Evolutionary conservation across 2,797 vertebrate genomes (phyloP).

Genomic region (Gymnothorax javanicus): DNA sequence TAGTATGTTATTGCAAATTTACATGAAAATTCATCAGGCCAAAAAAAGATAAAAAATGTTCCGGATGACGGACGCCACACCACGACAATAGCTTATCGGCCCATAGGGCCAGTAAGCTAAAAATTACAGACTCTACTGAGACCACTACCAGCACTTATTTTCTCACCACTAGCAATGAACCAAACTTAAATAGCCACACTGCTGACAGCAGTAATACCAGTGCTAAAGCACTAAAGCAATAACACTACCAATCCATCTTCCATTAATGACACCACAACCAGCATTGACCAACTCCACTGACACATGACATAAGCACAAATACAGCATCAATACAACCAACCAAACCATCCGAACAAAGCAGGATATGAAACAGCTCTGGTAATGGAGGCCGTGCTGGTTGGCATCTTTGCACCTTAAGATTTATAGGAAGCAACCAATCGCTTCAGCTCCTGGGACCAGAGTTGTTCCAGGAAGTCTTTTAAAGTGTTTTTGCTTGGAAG

Average conservation of each 20-base stretch:
- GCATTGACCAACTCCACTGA: neutral
- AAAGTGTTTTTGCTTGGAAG: neutral
- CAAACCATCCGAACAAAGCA: neutral
- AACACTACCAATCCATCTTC: neutral
- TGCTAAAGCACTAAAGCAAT: too few relatives aligned
- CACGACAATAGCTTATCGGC: too few relatives aligned
- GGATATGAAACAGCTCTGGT: too few relatives aligned
- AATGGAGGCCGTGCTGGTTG: too few relatives aligned
- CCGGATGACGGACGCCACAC: too few relatives aligned
- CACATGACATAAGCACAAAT: neutral
- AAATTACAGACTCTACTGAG: too few relatives aligned
- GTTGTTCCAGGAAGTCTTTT: neutral
- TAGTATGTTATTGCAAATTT: too few relatives aligned
- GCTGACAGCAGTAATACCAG: neutral
- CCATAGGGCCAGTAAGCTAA: too few relatives aligned
- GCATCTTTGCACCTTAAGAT: neutral
- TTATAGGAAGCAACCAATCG: neutral
- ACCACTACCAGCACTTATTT: too few relatives aligned
- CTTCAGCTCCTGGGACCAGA: neutral
- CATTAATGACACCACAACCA: neutral
- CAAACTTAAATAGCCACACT: neutral
- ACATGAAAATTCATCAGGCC: too few relatives aligned
- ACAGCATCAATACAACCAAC: neutral
- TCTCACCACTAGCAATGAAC: neutral
- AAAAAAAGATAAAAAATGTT: too few relatives aligned